phyloP scores from a whole-genome alignment of 2,797 vertebrate genomes.

The Nannoperca australis region DNA sequence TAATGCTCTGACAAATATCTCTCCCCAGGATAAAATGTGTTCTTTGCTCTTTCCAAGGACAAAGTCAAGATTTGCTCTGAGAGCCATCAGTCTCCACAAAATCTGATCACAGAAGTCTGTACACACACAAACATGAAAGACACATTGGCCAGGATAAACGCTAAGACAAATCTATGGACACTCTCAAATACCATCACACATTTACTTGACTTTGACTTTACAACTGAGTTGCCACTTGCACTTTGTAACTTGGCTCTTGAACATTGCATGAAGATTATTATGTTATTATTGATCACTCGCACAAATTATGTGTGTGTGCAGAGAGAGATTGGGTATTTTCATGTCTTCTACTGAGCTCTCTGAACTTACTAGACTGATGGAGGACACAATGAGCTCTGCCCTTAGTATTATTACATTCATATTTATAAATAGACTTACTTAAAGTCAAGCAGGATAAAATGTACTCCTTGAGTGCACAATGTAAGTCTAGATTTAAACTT shows the following conservation, averaged over 20 bases:
- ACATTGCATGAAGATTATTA: not conserved
- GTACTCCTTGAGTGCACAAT: not conserved
- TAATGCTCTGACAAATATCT: conserved; percentile 56
- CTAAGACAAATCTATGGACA: conserved; percentile 3
- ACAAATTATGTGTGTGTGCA: not conserved
- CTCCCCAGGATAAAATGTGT: conserved; percentile 41
- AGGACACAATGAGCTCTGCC: not conserved
- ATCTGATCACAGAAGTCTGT: conserved; percentile 54
- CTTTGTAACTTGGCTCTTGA: not conserved
- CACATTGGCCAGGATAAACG: conserved; percentile 26
- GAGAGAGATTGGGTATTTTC: not conserved
- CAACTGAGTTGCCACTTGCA: not conserved
- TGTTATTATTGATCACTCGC: not conserved
- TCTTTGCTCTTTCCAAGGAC: conserved; percentile 62
- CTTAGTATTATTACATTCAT: not conserved
- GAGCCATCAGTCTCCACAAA: conserved; percentile 60
- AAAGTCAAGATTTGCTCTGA: conserved; percentile 55
- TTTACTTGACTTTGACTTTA: not conserved
- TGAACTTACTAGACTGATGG: not conserved
- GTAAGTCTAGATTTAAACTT: not conserved
- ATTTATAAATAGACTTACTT: not conserved
- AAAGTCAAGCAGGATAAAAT: conserved; percentile 32
- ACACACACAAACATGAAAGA: conserved; percentile 32
- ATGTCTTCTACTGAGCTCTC: not conserved
- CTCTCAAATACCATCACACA: not conserved